Conservation (phyloP, 2,113 vertebrate species). For the Triplophysa siluroides region DNA sequence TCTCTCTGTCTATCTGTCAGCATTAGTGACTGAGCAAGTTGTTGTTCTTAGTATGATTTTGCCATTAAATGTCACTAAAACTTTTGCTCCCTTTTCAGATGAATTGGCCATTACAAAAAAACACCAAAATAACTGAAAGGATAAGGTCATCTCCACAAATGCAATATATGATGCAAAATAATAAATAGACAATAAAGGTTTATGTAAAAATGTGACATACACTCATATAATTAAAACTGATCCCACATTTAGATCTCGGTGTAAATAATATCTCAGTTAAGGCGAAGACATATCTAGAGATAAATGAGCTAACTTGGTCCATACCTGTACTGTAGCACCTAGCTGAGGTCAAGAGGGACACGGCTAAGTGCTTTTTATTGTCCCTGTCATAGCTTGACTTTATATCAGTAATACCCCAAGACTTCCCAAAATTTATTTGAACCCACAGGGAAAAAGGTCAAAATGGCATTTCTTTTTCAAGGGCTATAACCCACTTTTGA, state of each 20-base stretch:
- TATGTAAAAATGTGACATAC: background rate
- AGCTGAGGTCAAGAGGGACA: background rate
- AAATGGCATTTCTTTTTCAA: background rate
- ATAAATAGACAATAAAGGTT: background rate
- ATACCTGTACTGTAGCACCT: background rate
- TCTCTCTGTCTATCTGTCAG: background rate
- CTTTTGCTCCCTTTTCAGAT: no score
- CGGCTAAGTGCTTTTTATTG: background rate
- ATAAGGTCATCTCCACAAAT: background rate
- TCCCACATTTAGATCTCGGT: no score
- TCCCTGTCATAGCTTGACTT: background rate
- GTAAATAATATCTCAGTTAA: background rate
- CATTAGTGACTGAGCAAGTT: no score
- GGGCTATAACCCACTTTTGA: background rate
- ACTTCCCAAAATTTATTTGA: background rate
- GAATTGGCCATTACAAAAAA: no score
- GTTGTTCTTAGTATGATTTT: background rate
- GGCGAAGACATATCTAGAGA: background rate
- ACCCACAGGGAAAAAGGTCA: background rate
- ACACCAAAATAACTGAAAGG: background rate
- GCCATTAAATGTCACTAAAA: background rate
- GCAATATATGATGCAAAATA: background rate
- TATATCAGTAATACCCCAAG: background rate
- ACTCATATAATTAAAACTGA: background rate
- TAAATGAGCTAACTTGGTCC: background rate